phyloP scores from a whole-genome alignment of 2,113 vertebrate species.

The Osmerus mordax region DNA sequence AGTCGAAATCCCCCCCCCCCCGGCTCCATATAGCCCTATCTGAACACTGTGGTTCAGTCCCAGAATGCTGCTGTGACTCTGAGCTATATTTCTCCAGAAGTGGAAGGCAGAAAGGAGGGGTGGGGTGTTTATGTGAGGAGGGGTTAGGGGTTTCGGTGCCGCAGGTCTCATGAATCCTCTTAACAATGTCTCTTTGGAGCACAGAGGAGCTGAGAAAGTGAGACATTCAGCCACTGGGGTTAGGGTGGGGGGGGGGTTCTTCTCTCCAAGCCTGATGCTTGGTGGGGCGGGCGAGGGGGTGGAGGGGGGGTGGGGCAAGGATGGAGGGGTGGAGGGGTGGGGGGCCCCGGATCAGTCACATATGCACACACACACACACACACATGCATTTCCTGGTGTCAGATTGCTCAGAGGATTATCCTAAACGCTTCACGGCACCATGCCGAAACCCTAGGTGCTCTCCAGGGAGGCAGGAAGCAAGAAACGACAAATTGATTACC shows the following conservation, averaged over 20 bases:
- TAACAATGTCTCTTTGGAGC: background rate
- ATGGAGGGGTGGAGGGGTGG: too few relatives aligned
- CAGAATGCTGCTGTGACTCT: slow-evolving; percentile 31
- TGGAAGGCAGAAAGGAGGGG: slow-evolving; percentile 19
- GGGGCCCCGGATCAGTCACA: too few relatives aligned
- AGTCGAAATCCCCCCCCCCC: too few relatives aligned
- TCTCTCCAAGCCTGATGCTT: slow-evolving; percentile 63
- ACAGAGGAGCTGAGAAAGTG: slow-evolving; percentile 45
- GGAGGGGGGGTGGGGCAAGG: slow-evolving; percentile 7
- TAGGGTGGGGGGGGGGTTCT: slow-evolving; percentile 9
- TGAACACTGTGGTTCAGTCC: slow-evolving; percentile 22
- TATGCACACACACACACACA: too few relatives aligned
- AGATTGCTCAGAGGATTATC: slow-evolving; percentile 69
- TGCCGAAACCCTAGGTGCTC: slow-evolving; percentile 57
- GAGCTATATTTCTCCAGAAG: slow-evolving; percentile 39
- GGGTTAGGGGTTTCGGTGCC: background rate
- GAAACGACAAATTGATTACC: slow-evolving; percentile 62
- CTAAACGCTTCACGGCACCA: slow-evolving; percentile 58
- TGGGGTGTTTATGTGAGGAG: background rate
- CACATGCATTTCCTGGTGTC: slow-evolving; percentile 59
- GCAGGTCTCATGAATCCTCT: slow-evolving; percentile 1
- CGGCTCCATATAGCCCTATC: slow-evolving; percentile 19
- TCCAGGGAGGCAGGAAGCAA: slow-evolving; percentile 52
- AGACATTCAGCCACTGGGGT: slow-evolving; percentile 66
- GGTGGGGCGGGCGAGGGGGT: slow-evolving; percentile 52